Evolutionary conservation across 2,888 invertebrate species (phyloP), one percentile per base, ranked within the genome.

Genomic region (Drosophila meridiana): DNA sequence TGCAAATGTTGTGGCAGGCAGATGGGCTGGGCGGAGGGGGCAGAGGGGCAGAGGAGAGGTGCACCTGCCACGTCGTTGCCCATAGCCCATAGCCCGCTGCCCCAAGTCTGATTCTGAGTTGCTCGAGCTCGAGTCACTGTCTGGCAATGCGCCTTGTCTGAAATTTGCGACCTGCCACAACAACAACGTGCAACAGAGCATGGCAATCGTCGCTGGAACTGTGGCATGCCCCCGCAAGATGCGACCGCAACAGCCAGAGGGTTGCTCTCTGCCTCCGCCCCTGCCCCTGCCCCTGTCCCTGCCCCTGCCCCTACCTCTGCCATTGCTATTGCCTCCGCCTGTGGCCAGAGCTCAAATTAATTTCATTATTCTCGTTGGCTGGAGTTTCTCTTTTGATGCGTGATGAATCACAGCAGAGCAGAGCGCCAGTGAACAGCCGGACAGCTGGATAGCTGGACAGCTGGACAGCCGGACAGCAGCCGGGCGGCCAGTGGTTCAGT

Each of bases 281-380:
- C 20, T 38, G 36, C n/a, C 45, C 3, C 14, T 13, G n/a, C 32
- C 52, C 62, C 58, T 42, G 52, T 53, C 71, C 14, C 50, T 32
- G 50, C 62, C 32, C 3, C 20, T 38, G 36, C n/a, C 20, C 20
- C 20, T 20, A 20, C 20, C 20, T 20, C 50, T 32, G 50, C 62
- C 32, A 5, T 28, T 38, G 36, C n/a, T 38, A 5, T 20, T 13
- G n/a, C 32, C 52, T 66, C 58, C 43, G 52, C 56, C 71, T 71
- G 70, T 67, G 78, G 71, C 73, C 69, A 69, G 85, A 68, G 79
- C 73, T 87, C 56, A 80, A 86, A 84, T 88, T 82, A 84, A 83
- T 86, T 86, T 73, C 80, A 86, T 88, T 88, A 85, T 88, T 88
- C 80, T 79, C 69, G 76, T 78, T 78, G 71, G 76, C 66, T 83